Base-by-base conservation (phyloP, 64 coral and sea anemone species). In the Montipora capricornis region DNA sequence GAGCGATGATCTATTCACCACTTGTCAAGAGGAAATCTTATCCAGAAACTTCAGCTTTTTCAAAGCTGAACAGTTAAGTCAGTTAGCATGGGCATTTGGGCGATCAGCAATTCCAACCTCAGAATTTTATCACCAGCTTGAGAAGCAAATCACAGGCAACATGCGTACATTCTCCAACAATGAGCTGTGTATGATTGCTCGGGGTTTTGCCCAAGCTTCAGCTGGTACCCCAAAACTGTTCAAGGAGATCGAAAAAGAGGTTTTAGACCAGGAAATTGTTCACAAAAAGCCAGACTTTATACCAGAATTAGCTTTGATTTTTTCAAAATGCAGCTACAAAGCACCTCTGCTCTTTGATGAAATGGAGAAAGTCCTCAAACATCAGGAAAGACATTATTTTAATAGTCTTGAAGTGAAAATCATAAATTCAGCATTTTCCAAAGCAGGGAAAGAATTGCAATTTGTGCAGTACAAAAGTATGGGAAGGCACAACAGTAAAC, bases 301-400 rank as follows among this genome's bases (percentile, higher is more conserved):
- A 71, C 82, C 64, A 22, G 46, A 86, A 5, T 73, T 86, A 17
- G 82, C 64, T 13, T 86, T 44, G 45, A 46, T 69, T 5, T 86
- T 86, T 17, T 71, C 82, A 11, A 86, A 69, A n/a, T 86, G 82
- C 45, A 86, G 66, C 82, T 86, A 71, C n/a, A 14, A 86, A 49
- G 66, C 82, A 49, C 9, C 64, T 20, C 19, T 24, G 11, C 3
- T 86, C 8, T 86, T 86, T 73, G 62, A 86, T 86, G 62, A 11
- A 50, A 86, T 86, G 10, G 82, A 50, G 11, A 86, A 73, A 71
- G 16, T 16, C 6, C 19, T 86, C 0, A 69, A 71, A 50, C 20
- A 4, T 71, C 16, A 49, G 2, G 66, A 16, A 37, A 68, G 37
- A 17, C 49, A 17, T 19, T n/a, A 44, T 20, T 86, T 45, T 49